Evolutionary conservation across 1,140 invertebrate species (phyloP).

Genomic region (Pseudomyrmex gracilis): DNA sequence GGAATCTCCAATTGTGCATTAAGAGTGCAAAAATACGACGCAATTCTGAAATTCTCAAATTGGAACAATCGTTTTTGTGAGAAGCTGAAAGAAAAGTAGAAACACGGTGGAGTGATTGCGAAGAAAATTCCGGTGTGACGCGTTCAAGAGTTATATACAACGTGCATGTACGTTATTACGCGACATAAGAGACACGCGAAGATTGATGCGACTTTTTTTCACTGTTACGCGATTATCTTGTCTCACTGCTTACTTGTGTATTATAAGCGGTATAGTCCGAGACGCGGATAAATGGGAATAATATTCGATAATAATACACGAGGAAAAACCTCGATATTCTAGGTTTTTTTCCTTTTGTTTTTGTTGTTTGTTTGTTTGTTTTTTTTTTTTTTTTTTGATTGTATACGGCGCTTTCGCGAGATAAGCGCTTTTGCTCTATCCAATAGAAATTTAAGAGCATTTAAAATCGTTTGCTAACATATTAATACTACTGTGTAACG

Average conservation of each 20-base stretch:
- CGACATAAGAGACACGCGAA: not conserved
- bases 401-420: not conserved
- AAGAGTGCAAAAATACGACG: not conserved
- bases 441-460: not conserved
- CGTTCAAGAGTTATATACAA: constrained; percentile 27
- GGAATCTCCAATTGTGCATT: not conserved
- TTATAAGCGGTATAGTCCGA: constrained; percentile 9
- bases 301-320: not conserved
- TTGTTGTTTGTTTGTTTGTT: too few species aligned
- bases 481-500: constrained; percentile 4
- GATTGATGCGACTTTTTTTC: constrained; percentile 54
- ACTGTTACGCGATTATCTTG: constrained; percentile 37
- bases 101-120: not conserved
- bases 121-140: constrained; percentile 29
- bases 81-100: not conserved
- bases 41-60: not conserved
- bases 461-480: not conserved
- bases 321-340: not conserved
- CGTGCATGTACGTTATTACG: not conserved
- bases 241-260: constrained; percentile 28
- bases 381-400: not conserved
- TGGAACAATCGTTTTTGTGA: not conserved
- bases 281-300: constrained; percentile 15
- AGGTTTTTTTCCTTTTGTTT: too few species aligned
- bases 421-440: not conserved